Evolutionary conservation across 2,888 invertebrate genomes (phyloP).

Genomic region (Cenopis cana): DNA sequence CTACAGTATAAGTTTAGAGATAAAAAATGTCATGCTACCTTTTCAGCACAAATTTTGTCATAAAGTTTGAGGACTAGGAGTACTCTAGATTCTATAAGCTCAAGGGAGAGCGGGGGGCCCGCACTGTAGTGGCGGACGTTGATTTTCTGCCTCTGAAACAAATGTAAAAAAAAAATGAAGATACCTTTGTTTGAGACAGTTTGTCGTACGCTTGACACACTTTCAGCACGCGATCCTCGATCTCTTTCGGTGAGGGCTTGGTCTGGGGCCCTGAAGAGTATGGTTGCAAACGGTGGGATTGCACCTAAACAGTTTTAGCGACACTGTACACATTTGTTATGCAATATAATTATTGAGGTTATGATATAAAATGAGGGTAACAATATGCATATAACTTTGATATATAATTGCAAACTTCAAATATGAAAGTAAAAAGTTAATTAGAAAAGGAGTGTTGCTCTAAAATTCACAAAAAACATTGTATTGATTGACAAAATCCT

Average conservation of each 20-base stretch:
- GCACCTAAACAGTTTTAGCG: conserved; percentile 78
- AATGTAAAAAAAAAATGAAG: conserved; percentile 66
- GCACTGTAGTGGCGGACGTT: conserved; percentile 90
- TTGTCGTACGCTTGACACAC: conserved; percentile 96
- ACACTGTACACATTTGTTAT: conserved; percentile 79
- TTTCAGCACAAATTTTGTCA: conserved; percentile 97
- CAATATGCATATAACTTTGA: neutral
- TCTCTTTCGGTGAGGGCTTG: conserved; percentile 86
- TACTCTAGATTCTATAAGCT: conserved; percentile 94
- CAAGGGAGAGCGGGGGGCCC: conserved; percentile 91
- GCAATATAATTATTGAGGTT: conserved; percentile 80
- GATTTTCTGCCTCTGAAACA: conserved; percentile 88
- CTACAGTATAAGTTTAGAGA: conserved; percentile 27
- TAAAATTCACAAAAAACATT: conserved; percentile 48
- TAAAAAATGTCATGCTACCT: conserved; percentile 87
- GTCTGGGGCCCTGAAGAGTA: conserved; percentile 69
- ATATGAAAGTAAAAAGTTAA: neutral
- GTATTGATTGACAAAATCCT: conserved; percentile 56
- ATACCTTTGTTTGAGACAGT: conserved; percentile 94
- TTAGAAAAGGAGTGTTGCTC: neutral
- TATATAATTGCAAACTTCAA: neutral
- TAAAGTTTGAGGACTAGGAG: conserved; percentile 97
- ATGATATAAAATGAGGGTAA: conserved; percentile 51
- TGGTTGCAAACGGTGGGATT: conserved; percentile 63
- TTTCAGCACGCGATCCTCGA: conserved; percentile 93